phyloP scores from a whole-genome alignment of 2,797 vertebrate genomes.

The Limnodromus scolopaceus region DNA sequence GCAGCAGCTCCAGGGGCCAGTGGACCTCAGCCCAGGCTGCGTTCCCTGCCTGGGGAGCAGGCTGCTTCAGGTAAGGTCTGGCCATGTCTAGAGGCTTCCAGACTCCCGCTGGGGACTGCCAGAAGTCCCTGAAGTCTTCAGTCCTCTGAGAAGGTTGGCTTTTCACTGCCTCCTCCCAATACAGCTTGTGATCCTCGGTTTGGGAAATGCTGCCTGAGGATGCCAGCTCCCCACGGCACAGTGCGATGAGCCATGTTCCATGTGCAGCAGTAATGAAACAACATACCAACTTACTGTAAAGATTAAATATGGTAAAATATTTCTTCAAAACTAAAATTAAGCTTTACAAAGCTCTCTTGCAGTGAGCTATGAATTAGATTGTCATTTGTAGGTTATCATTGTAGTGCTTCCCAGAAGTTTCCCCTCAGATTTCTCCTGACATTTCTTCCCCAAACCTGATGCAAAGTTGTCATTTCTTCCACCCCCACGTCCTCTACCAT shows the following conservation, averaged over 20 bases:
- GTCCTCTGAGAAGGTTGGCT: background rate
- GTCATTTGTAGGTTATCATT: background rate
- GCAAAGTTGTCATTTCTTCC: background rate
- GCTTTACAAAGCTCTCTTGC: background rate
- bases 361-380: background rate
- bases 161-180: background rate
- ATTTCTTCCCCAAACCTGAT: background rate
- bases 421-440: background rate
- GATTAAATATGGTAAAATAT: background rate
- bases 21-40: accelerated
- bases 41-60: background rate
- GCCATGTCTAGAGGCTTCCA: background rate
- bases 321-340: background rate
- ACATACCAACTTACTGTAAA: background rate
- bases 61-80: background rate
- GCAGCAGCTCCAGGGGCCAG: background rate
- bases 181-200: background rate
- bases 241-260: accelerated
- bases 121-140: background rate
- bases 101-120: background rate
- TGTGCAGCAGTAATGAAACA: background rate
- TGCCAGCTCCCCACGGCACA: background rate
- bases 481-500: background rate
- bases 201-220: background rate
- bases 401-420: background rate